Conservation (phyloP, 2,113 vertebrate species). For the Siniperca chuatsi region DNA sequence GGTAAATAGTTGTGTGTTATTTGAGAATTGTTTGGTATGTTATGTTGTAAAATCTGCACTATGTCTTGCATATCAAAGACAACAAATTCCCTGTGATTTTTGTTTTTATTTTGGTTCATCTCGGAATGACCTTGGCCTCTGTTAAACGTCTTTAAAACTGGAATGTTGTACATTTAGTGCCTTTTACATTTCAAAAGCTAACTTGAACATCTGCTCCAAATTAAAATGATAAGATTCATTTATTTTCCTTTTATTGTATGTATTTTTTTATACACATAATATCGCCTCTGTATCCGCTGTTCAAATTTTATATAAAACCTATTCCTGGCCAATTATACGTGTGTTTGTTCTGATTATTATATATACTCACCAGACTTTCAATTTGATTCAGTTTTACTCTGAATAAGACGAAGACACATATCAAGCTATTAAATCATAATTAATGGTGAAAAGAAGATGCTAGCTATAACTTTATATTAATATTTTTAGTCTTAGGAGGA, state of each 20-base stretch:
- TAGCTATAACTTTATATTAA: neutral
- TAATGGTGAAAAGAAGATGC: neutral
- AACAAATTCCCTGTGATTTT: constrained; percentile 67
- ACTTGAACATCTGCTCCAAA: constrained; percentile 79
- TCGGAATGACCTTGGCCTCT: constrained; percentile 66
- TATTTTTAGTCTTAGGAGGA: neutral
- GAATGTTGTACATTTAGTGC: constrained; percentile 86
- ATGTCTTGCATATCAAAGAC: constrained; percentile 75
- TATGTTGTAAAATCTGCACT: constrained; percentile 79
- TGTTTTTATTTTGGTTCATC: constrained; percentile 49
- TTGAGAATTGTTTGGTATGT: constrained; percentile 71
- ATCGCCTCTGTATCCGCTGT: constrained; percentile 80
- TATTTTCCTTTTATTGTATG: constrained; percentile 82
- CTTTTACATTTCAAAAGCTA: constrained; percentile 86
- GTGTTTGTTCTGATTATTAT: constrained; percentile 47
- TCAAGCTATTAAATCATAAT: neutral
- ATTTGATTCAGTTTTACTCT: neutral
- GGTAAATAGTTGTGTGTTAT: constrained; percentile 73
- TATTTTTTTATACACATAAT: constrained; percentile 84
- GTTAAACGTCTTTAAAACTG: constrained; percentile 82
- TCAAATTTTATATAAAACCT: constrained; percentile 84
- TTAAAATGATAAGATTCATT: constrained; percentile 77
- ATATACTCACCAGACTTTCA: constrained; percentile 16
- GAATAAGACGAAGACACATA: neutral
- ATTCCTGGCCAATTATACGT: constrained; percentile 68